These are phyloP conservation scores for Maconellicoccus hirsutus DNA, from an alignment of 1,140 invertebrate species.

Conservation along the genomic window DNA sequence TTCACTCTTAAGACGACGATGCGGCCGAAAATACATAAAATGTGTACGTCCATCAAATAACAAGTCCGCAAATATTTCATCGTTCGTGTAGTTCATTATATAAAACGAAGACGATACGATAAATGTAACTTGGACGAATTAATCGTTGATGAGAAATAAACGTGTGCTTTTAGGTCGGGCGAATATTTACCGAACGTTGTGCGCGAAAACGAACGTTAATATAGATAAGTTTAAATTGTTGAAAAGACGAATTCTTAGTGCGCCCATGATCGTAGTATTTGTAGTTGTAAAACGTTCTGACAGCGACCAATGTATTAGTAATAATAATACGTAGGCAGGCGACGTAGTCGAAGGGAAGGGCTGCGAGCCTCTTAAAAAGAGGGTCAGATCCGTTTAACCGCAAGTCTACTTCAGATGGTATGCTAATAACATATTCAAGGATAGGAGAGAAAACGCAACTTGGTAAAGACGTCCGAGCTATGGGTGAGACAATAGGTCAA, in stretches of 20 bases:
- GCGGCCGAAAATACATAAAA: no score
- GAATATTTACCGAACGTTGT: constrained; percentile 13
- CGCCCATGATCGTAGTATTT: background rate
- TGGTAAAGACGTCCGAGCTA: constrained; percentile 20
- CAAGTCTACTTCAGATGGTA: constrained; percentile 22
- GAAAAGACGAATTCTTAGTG: background rate
- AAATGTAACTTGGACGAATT: constrained; percentile 2
- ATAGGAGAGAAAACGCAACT: constrained; percentile 18
- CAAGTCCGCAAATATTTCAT: no score
- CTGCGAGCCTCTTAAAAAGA: constrained; percentile 19
- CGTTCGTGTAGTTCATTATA: no score
- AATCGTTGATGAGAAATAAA: constrained; percentile 20
- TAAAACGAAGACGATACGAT: background rate
- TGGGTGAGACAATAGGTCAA: constrained; percentile 22
- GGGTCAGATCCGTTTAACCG: constrained; percentile 21
- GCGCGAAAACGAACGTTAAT: constrained; percentile 11
- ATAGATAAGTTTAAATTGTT: constrained; percentile 19
- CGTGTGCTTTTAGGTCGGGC: constrained; percentile 10
- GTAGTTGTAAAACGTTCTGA: constrained; percentile 17
- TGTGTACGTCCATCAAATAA: no score
- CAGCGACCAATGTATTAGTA: constrained; percentile 20
- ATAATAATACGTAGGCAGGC: background rate
- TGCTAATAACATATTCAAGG: constrained; percentile 22
- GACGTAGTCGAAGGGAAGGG: constrained; percentile 1
- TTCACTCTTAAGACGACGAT: no score